A percentile compares a stretch with the other conserved stretches of the same genome.
These are phyloP conservation scores for Heteropelma amictum DNA, from an alignment of 2,888 invertebrate species.

Conservation along the genomic window DNA sequence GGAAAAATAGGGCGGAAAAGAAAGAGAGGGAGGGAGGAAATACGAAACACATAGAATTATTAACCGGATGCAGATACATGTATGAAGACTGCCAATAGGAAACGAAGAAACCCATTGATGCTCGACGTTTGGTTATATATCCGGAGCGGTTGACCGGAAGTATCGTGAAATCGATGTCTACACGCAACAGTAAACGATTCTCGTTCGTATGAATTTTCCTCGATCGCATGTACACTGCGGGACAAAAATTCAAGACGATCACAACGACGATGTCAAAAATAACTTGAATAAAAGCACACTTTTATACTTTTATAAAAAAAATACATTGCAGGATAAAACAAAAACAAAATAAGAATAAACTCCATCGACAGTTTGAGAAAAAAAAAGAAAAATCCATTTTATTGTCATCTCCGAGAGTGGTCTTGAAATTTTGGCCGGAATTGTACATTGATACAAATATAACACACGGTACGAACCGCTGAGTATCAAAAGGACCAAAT, in stretches of 20 bases:
- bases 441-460: no score
- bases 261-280: no score
- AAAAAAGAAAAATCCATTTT: no score
- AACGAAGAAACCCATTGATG: constrained; percentile 36
- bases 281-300: no score
- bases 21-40: not conserved
- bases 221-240: not conserved
- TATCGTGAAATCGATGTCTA: constrained; percentile 10
- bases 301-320: no score
- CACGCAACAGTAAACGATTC: constrained; percentile 7
- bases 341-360: no score
- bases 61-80: constrained; percentile 35
- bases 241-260: not conserved
- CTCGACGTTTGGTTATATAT: constrained; percentile 15
- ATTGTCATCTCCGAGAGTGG: no score
- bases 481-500: no score
- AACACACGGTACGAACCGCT: no score
- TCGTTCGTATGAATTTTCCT: not conserved
- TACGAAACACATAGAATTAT: constrained; percentile 13
- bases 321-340: no score
- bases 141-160: constrained; percentile 9
- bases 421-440: no score
- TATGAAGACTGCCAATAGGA: constrained; percentile 38
- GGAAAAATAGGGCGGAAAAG: not conserved
- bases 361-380: no score